A percentile compares a stretch with the other conserved stretches of the same genome.
phyloP scores from a whole-genome alignment of 2,888 invertebrate genomes.

The Arctia plantaginis region DNA sequence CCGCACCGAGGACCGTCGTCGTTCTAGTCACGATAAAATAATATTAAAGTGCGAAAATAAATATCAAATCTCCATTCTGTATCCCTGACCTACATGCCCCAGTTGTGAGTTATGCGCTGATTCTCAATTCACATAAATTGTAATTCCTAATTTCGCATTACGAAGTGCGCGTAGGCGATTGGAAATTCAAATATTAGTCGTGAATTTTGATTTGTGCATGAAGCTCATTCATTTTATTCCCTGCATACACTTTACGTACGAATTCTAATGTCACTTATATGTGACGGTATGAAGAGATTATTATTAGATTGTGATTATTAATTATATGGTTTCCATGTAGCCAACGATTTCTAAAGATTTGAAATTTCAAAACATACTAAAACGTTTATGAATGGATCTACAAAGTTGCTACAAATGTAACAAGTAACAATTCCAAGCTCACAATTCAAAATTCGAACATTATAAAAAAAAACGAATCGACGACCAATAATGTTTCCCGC shows the following conservation, averaged over 20 bases:
- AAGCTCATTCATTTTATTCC: constrained; percentile 14
- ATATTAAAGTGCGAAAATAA: constrained; percentile 62
- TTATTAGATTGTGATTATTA: no score
- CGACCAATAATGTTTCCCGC: constrained; percentile 84
- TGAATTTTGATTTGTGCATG: constrained; percentile 40
- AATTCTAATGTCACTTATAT: constrained; percentile 2
- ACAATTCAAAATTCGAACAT: constrained; percentile 60
- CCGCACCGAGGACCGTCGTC: constrained; percentile 42
- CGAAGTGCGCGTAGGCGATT: constrained; percentile 51
- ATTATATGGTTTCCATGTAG: no score
- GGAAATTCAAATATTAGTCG: constrained; percentile 50
- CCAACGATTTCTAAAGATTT: neutral
- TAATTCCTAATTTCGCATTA: constrained; percentile 58
- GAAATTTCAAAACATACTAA: neutral
- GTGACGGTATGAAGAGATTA: neutral
- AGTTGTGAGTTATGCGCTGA: constrained; percentile 57
- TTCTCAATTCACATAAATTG: constrained; percentile 57
- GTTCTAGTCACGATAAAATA: constrained; percentile 58
- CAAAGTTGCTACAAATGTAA: constrained; percentile 9
- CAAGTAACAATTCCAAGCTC: constrained; percentile 33
- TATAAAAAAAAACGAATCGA: constrained; percentile 64
- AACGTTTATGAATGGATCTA: neutral
- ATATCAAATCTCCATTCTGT: constrained; percentile 52
- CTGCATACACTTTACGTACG: neutral
- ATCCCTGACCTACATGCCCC: constrained; percentile 73